These are phyloP conservation scores for Lymantria monacha DNA, from an alignment of 2,888 invertebrate genomes.

Conservation along the genomic window DNA sequence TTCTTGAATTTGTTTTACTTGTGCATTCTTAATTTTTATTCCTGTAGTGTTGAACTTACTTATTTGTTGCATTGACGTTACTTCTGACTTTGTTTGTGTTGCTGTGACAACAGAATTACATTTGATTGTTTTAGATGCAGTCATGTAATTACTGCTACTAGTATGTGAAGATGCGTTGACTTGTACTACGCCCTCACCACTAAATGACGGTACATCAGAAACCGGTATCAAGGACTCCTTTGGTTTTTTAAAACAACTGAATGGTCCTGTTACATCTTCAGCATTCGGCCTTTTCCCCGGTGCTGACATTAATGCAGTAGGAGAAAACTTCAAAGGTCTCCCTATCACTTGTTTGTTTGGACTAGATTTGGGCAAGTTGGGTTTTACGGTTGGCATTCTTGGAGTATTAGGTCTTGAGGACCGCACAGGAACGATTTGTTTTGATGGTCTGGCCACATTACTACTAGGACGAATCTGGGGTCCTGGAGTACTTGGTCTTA, in stretches of 20 bases:
- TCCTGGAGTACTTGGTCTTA: slow-evolving; percentile 43
- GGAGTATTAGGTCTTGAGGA: slow-evolving; percentile 40
- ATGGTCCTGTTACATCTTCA: slow-evolving; percentile 52
- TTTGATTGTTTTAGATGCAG: slow-evolving; percentile 55
- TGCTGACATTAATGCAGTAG: slow-evolving; percentile 41
- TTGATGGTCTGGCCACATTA: slow-evolving; percentile 38
- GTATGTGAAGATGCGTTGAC: slow-evolving; percentile 52
- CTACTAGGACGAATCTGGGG: slow-evolving; percentile 33
- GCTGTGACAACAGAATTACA: slow-evolving; percentile 56
- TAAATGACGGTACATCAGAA: slow-evolving; percentile 43
- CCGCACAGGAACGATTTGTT: slow-evolving; percentile 50
- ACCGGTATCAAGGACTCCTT: slow-evolving; percentile 61
- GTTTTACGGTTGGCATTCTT: slow-evolving; percentile 39
- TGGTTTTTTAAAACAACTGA: slow-evolving; percentile 70
- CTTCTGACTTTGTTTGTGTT: slow-evolving; percentile 61
- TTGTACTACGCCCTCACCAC: slow-evolving; percentile 41
- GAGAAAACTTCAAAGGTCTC: slow-evolving; percentile 58
- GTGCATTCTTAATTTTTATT: slow-evolving; percentile 60
- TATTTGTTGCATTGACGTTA: slow-evolving; percentile 55
- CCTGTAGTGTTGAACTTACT: slow-evolving; percentile 59
- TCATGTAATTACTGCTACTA: slow-evolving; percentile 53
- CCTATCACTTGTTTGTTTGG: slow-evolving; percentile 38
- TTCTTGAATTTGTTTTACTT: slow-evolving; percentile 61
- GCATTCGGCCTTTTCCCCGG: slow-evolving; percentile 44
- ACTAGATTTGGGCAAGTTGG: slow-evolving; percentile 29